phyloP scores from a whole-genome alignment of 1,140 invertebrate species.

The Chrysomallon squamiferum region DNA sequence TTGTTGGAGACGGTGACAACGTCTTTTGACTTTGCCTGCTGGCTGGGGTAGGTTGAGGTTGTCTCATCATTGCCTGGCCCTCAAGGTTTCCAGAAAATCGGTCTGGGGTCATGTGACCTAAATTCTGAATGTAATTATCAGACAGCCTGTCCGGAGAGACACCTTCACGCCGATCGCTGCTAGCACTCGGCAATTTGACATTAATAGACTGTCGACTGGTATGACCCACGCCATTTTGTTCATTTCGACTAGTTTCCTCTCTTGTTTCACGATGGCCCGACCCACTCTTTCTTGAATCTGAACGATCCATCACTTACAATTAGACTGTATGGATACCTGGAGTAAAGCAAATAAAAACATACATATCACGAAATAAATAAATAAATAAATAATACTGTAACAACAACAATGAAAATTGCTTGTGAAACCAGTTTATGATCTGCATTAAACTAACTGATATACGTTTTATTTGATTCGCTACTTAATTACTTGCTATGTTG shows the following conservation, averaged over 20 bases:
- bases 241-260: background rate
- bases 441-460: no score
- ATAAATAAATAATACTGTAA: no score
- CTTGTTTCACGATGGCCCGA: no score
- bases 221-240: slow-evolving; percentile 15
- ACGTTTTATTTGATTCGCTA: no score
- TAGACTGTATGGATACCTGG: no score
- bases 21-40: slow-evolving; percentile 24
- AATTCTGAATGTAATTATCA: background rate
- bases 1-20: slow-evolving; percentile 18
- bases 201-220: slow-evolving; percentile 52
- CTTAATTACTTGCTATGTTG: no score
- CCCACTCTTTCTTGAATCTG: no score
- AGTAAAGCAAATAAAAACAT: no score
- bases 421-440: no score
- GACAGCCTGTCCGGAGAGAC: background rate
- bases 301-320: no score
- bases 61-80: slow-evolving; percentile 31
- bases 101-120: slow-evolving; percentile 7
- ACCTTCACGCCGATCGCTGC: slow-evolving; percentile 10
- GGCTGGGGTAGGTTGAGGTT: slow-evolving; percentile 30
- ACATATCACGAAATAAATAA: no score
- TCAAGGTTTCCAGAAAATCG: slow-evolving; percentile 5
- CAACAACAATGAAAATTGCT: no score
- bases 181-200: slow-evolving; percentile 49